These are phyloP conservation scores for Galerucella calmariensis DNA, from an alignment of 2,888 invertebrate genomes.

Conservation along the genomic window DNA sequence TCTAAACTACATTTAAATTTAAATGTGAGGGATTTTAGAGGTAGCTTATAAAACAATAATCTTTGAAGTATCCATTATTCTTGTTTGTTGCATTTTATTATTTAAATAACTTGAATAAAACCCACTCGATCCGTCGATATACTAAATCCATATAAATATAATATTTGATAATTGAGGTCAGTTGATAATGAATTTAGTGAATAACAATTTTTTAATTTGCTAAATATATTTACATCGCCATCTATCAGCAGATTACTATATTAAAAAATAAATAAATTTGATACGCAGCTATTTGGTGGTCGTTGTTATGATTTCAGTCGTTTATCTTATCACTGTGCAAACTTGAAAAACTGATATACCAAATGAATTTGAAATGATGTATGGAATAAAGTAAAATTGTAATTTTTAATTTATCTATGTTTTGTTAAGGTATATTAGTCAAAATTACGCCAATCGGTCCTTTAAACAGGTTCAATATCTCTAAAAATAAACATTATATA, in stretches of 20 bases:
- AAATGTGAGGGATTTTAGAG: no score
- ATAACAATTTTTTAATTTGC: not conserved
- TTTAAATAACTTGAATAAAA: not conserved
- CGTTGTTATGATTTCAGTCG: not conserved
- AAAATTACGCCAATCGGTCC: slow-evolving; percentile 14
- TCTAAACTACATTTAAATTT: no score
- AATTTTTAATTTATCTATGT: not conserved
- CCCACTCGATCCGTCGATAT: not conserved
- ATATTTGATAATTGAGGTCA: slow-evolving; percentile 14
- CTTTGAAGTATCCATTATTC: not conserved
- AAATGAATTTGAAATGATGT: not conserved
- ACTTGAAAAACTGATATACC: not conserved
- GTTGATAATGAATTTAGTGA: not conserved
- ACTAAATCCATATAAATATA: not conserved
- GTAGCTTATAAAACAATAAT: not conserved
- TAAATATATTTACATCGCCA: not conserved
- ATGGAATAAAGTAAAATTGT: not conserved
- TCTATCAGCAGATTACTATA: not conserved
- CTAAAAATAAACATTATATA: slow-evolving; percentile 18
- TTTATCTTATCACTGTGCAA: slow-evolving; percentile 16
- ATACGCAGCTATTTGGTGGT: not conserved
- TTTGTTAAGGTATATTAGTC: not conserved
- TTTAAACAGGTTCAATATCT: slow-evolving; percentile 28
- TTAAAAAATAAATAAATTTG: slow-evolving; percentile 4
- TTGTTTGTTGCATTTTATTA: not conserved